These are phyloP conservation scores for Chaetodon auriga DNA, from an alignment of 2,113 vertebrate species.

Conservation along the genomic window DNA sequence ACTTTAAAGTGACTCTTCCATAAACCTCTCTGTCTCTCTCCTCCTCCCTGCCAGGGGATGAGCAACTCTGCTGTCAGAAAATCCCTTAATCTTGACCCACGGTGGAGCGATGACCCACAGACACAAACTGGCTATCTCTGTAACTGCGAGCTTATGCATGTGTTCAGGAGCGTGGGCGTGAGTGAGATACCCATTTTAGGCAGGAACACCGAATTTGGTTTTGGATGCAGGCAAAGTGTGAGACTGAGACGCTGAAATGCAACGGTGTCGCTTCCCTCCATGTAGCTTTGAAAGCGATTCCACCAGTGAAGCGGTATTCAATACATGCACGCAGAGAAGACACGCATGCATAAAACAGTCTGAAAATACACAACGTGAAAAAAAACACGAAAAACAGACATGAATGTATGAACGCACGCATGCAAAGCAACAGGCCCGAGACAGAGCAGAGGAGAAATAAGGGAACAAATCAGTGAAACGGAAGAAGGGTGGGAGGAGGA, in stretches of 20 bases:
- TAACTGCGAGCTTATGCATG: conserved; percentile 36
- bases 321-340: neutral
- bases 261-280: conserved; percentile 1
- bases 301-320: conserved; percentile 17
- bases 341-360: conserved; percentile 24
- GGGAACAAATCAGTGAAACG: conserved; percentile 44
- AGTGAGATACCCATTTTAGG: conserved; percentile 14
- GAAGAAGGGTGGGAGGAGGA: conserved; percentile 46
- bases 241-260: conserved; percentile 4
- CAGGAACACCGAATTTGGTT: conserved; percentile 4
- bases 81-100: conserved; percentile 76
- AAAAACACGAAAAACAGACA: neutral
- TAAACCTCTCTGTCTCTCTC: conserved; percentile 53
- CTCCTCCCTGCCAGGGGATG: conserved; percentile 45
- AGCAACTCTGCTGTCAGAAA: conserved; percentile 57
- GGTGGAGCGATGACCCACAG: conserved; percentile 58
- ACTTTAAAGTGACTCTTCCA: conserved; percentile 67
- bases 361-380: conserved; percentile 12
- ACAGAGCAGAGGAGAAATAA: conserved; percentile 20
- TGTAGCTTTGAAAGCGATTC: neutral
- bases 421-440: conserved; percentile 32
- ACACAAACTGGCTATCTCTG: conserved; percentile 37
- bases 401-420: conserved; percentile 6
- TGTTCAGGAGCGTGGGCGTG: conserved; percentile 7
- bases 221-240: neutral